Conservation (phyloP, 2,113 vertebrate genomes). For the Nothobranchius kuhntae region DNA sequence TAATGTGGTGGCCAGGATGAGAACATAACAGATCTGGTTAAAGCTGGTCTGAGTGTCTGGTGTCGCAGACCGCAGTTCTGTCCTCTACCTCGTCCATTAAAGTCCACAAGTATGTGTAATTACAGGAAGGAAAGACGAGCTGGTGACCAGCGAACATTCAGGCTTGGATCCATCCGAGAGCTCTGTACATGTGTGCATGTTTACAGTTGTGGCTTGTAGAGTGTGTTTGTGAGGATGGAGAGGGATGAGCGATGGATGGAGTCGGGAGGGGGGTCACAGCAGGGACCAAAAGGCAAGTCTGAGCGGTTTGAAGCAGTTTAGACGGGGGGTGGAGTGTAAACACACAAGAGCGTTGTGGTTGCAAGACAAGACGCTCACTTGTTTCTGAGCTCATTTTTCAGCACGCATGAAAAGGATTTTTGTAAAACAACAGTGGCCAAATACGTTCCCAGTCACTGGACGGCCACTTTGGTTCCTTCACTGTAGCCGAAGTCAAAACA, state of each 20-base stretch:
- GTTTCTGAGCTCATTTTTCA: conserved; percentile 59
- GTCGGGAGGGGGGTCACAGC: conserved; percentile 21
- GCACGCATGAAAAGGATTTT: conserved; percentile 52
- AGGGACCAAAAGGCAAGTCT: conserved; percentile 19
- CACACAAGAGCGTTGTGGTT: conserved; percentile 63
- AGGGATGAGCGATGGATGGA: conserved; percentile 58
- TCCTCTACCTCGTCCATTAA: conserved; percentile 70
- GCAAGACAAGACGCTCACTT: conserved; percentile 62
- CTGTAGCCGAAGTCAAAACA: conserved; percentile 67
- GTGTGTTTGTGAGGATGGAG: conserved; percentile 41
- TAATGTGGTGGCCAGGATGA: conserved; percentile 56
- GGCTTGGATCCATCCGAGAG: conserved; percentile 46
- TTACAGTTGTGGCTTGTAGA: conserved; percentile 56
- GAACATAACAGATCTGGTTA: conserved; percentile 62
- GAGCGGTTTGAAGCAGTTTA: conserved; percentile 53
- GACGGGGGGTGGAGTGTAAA: conserved; percentile 47
- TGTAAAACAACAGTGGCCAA: conserved; percentile 53
- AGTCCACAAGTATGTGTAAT: conserved; percentile 77
- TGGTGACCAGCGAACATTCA: conserved; percentile 70
- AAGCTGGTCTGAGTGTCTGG: conserved; percentile 60
- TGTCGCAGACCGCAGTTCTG: conserved; percentile 64
- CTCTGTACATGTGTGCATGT: conserved; percentile 35
- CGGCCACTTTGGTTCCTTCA: conserved; percentile 64
- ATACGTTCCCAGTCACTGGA: conserved; percentile 63
- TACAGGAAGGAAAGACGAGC: conserved; percentile 78